Conservation (phyloP, 2,888 invertebrate species). For the Drosophila bunnanda region DNA sequence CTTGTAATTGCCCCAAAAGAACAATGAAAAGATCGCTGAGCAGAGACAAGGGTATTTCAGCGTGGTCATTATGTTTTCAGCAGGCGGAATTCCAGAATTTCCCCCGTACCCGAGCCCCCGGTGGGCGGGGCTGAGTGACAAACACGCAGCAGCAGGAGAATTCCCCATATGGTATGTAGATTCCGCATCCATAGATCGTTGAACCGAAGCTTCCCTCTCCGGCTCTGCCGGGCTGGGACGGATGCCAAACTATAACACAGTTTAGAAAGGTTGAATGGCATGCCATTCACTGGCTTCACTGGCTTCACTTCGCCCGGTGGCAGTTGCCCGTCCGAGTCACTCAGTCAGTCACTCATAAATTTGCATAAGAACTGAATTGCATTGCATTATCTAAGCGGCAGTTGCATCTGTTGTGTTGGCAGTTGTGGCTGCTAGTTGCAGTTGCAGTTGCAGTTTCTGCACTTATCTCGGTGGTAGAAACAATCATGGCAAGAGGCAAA, state of each 20-base stretch:
- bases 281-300: conserved; percentile 59
- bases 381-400: conserved; percentile 67
- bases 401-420: conserved; percentile 38
- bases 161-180: conserved; percentile 21
- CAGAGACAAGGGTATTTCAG: conserved; percentile 33
- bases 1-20: conserved; percentile 29
- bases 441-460: conserved; percentile 39
- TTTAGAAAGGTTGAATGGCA: conserved; percentile 76
- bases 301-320: conserved; percentile 48
- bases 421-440: conserved; percentile 24
- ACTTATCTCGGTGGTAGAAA: conserved; percentile 64
- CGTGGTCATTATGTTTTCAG: conserved; percentile 47
- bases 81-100: conserved; percentile 30
- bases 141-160: conserved; percentile 31
- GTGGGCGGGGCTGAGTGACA: conserved; percentile 56
- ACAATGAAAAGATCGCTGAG: conserved; percentile 28
- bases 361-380: conserved; percentile 65
- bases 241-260: conserved; percentile 61
- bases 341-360: conserved; percentile 68
- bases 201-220: conserved; percentile 48
- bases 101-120: background rate
- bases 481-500: conserved; percentile 50
- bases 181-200: conserved; percentile 48
- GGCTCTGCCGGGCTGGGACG: background rate
- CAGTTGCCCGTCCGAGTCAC: conserved; percentile 59